phyloP scores from a whole-genome alignment of 2,888 invertebrate species.

The Harpalus rufipes region DNA sequence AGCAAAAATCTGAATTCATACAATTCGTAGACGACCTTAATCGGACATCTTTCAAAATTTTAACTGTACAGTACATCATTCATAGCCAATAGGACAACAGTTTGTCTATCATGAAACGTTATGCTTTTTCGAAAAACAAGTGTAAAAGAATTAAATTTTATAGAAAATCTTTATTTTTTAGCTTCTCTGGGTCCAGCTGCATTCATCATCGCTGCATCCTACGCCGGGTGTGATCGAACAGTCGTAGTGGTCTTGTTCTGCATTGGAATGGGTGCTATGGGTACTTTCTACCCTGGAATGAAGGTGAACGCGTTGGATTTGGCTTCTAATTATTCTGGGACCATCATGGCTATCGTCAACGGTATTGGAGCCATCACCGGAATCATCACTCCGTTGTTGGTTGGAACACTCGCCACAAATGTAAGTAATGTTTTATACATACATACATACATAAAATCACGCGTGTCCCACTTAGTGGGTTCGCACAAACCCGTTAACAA shows the following conservation, averaged over 20 bases:
- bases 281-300: conserved; percentile 84
- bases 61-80: no score
- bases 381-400: conserved; percentile 81
- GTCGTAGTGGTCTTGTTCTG: conserved; percentile 80
- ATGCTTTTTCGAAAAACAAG: no score
- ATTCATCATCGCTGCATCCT: conserved; percentile 82
- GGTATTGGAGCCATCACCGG: conserved; percentile 82
- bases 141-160: neutral
- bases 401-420: conserved; percentile 81
- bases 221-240: conserved; percentile 80
- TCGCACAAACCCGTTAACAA: no score
- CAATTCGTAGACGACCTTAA: no score
- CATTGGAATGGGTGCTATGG: conserved; percentile 83
- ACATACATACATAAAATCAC: no score
- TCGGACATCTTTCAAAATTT: no score
- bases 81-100: no score
- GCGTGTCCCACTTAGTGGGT: no score
- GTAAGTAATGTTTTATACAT: conserved; percentile 77
- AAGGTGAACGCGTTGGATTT: conserved; percentile 84
- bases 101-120: no score
- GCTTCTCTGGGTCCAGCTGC: conserved; percentile 83
- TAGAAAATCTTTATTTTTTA: conserved; percentile 70
- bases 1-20: no score
- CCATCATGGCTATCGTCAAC: conserved; percentile 82
- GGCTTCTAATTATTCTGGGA: conserved; percentile 83